phyloP scores from a whole-genome alignment of 2,888 invertebrate species.

The Eurytoma californica region DNA sequence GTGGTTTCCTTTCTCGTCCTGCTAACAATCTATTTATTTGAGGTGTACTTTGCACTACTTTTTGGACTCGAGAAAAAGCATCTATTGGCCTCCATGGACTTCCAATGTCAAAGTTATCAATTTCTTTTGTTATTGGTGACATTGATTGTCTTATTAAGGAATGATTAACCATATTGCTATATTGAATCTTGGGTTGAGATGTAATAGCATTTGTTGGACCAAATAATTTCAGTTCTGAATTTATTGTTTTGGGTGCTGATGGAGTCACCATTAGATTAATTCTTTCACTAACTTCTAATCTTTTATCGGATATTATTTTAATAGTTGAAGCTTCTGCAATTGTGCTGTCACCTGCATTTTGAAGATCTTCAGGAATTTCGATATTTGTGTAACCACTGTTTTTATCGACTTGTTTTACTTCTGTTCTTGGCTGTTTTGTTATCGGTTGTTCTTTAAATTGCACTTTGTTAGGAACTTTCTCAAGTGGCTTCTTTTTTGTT shows the following conservation, averaged over 20 bases:
- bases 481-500: slow-evolving; percentile 21
- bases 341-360: no score
- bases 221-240: slow-evolving; percentile 53
- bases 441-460: slow-evolving; percentile 24
- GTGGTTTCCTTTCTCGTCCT: slow-evolving; percentile 32
- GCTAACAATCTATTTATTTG: slow-evolving; percentile 53
- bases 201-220: slow-evolving; percentile 47
- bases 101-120: slow-evolving; percentile 59
- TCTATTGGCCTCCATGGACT: slow-evolving; percentile 66
- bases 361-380: no score
- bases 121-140: slow-evolving; percentile 64
- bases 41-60: slow-evolving; percentile 66
- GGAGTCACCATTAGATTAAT: slow-evolving; percentile 46
- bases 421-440: background rate
- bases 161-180: slow-evolving; percentile 55
- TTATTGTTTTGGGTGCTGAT: slow-evolving; percentile 40
- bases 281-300: slow-evolving; percentile 33
- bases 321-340: no score
- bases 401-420: background rate
- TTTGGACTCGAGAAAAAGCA: slow-evolving; percentile 63
- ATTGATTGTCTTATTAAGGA: slow-evolving; percentile 61
- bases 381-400: background rate
- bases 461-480: slow-evolving; percentile 18
- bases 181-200: slow-evolving; percentile 20
- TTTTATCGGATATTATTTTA: background rate